Conservation (phyloP, 2,888 invertebrate genomes). For the Julus scandinavius region DNA sequence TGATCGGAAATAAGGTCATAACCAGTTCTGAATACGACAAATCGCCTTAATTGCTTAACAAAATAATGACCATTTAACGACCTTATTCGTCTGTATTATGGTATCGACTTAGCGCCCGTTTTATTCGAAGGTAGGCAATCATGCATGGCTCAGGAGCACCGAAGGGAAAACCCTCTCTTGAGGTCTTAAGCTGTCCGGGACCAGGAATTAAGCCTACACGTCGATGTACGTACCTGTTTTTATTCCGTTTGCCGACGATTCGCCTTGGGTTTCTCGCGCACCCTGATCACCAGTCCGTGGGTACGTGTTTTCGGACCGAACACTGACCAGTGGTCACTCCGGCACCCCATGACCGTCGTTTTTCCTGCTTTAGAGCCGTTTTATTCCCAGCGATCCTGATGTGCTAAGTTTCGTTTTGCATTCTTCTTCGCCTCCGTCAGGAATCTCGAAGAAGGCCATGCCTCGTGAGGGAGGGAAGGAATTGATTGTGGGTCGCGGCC, state of each 20-base stretch:
- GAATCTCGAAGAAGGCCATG: background rate
- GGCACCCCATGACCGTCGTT: constrained; percentile 6
- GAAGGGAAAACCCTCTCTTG: background rate
- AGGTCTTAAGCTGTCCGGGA: background rate
- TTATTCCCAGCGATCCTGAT: background rate
- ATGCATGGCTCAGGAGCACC: background rate
- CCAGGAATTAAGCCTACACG: background rate
- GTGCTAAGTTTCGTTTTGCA: background rate
- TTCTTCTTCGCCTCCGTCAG: background rate
- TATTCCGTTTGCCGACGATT: background rate
- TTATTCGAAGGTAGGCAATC: background rate
- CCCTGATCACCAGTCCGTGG: constrained; percentile 24
- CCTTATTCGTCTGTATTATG: background rate
- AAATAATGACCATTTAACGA: too few species aligned
- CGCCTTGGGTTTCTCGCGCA: constrained; percentile 12
- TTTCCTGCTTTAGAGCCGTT: background rate
- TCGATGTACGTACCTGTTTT: background rate
- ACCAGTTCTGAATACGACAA: too few species aligned
- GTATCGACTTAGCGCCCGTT: background rate
- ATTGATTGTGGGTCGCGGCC: too few species aligned
- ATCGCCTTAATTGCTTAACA: too few species aligned
- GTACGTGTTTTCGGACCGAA: constrained; percentile 5
- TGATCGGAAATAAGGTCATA: too few species aligned
- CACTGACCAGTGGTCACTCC: constrained; percentile 20
- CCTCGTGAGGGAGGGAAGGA: background rate